phyloP scores from a whole-genome alignment of 2,113 vertebrate genomes.

The Hypanus sabinus region DNA sequence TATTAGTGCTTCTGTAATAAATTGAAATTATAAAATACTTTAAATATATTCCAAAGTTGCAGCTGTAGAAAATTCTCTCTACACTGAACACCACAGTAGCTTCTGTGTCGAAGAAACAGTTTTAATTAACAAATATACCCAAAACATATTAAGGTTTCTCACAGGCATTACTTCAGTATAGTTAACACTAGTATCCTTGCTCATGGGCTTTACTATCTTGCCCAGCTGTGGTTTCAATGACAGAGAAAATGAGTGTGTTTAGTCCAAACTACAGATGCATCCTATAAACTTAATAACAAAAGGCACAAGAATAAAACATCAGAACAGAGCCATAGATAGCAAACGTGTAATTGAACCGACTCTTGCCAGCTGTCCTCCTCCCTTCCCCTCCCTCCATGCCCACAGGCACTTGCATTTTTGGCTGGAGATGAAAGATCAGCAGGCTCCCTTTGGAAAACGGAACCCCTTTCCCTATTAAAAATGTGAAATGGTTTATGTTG shows the following conservation, averaged over 20 bases:
- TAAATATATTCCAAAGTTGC: not conserved
- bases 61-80: not conserved
- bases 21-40: conserved; percentile 6
- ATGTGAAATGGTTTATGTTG: not conserved
- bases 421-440: not conserved
- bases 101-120: not conserved
- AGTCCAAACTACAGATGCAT: not conserved
- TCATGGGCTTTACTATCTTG: no score
- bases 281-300: not conserved
- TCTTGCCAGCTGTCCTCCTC: not conserved
- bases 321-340: not conserved
- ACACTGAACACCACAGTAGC: not conserved
- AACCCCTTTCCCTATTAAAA: not conserved
- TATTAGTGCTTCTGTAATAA: not conserved
- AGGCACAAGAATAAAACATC: not conserved
- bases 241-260: not conserved
- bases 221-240: not conserved
- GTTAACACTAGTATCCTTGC: not conserved
- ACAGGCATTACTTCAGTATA: not conserved
- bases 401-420: not conserved
- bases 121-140: not conserved
- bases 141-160: not conserved
- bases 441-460: not conserved
- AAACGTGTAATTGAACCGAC: not conserved
- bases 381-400: not conserved